A percentile compares a stretch with the other conserved stretches of the same genome.
These are phyloP conservation scores for Alentia gelatinosa DNA, from an alignment of 2,888 invertebrate genomes.

Conservation along the genomic window DNA sequence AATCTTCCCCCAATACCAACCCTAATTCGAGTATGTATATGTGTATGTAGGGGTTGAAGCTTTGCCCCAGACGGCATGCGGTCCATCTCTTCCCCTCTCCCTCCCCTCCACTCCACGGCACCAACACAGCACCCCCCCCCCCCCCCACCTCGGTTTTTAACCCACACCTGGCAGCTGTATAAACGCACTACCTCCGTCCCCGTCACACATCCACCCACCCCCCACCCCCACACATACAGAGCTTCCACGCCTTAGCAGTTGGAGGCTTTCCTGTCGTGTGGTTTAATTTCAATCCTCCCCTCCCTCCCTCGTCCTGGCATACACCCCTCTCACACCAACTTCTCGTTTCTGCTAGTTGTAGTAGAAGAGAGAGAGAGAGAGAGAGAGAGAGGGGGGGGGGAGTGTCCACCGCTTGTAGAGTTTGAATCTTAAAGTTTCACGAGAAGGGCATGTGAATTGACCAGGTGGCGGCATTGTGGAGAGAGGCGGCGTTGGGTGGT, in stretches of 20 bases:
- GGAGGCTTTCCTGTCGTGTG: background rate
- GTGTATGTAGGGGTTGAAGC: background rate
- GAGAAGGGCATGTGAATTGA: background rate
- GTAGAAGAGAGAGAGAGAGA: background rate
- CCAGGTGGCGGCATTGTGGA: background rate
- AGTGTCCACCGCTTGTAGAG: background rate
- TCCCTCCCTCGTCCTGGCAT: background rate
- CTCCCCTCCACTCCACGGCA: background rate
- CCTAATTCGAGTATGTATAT: too few species aligned
- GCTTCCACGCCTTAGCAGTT: too few species aligned
- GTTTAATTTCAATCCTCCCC: too few species aligned
- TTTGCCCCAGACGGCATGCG: too few species aligned
- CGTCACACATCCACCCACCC: background rate
- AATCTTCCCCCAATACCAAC: too few species aligned
- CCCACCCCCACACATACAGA: background rate
- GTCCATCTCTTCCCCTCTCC: background rate
- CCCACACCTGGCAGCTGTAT: background rate
- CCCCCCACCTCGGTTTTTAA: background rate
- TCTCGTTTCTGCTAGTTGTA: background rate
- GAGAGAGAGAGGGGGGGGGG: background rate
- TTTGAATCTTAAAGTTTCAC: background rate
- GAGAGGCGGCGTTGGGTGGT: background rate
- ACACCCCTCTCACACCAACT: background rate
- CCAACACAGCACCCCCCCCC: background rate
- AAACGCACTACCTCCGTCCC: background rate